phyloP scores from a whole-genome alignment of 2,888 invertebrate genomes.

The Leucophenga maculata region DNA sequence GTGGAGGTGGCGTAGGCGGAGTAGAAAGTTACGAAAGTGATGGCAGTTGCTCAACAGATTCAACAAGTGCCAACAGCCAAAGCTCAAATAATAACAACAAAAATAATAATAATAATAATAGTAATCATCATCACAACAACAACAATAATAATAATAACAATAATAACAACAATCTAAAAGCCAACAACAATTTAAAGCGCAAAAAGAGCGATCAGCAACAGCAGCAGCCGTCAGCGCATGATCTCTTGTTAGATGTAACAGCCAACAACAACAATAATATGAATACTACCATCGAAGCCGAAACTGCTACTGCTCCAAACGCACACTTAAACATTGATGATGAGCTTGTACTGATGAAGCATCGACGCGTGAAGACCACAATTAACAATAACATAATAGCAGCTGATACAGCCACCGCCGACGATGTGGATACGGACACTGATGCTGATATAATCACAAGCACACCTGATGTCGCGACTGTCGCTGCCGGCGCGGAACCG shows the following conservation, averaged over 20 bases:
- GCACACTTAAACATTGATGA: constrained; percentile 49
- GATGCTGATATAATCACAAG: constrained; percentile 46
- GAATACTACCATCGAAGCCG: constrained; percentile 3
- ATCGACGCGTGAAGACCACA: constrained; percentile 65
- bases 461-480: constrained; percentile 54
- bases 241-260: background rate
- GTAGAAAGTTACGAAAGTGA: constrained; percentile 76
- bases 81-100: constrained; percentile 68
- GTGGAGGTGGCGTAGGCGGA: constrained; percentile 39
- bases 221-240: constrained; percentile 30
- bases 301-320: background rate
- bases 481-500: constrained; percentile 43
- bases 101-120: constrained; percentile 69
- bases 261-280: constrained; percentile 15
- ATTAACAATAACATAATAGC: constrained; percentile 66
- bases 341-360: constrained; percentile 49
- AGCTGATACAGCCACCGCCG: background rate
- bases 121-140: constrained; percentile 55
- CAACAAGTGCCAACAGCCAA: constrained; percentile 70
- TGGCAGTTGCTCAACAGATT: constrained; percentile 74
- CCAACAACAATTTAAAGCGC: constrained; percentile 57
- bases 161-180: constrained; percentile 68
- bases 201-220: constrained; percentile 59
- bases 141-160: constrained; percentile 69
- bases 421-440: background rate